Conservation (phyloP, 2,797 vertebrate genomes). For the Microctenopoma steveboyesi region DNA sequence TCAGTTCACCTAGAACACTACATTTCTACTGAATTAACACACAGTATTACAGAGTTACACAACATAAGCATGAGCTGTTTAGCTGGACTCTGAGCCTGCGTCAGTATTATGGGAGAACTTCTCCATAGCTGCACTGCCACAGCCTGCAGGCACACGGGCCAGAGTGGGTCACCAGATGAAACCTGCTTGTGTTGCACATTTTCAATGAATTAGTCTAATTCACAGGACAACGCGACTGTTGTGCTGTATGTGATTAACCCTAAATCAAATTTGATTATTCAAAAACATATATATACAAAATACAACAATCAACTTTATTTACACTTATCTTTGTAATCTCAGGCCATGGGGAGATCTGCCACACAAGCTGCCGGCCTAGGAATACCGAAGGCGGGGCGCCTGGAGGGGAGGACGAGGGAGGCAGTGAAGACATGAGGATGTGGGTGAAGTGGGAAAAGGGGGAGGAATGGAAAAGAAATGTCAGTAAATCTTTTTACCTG, state of each 20-base stretch:
- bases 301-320: slow-evolving; percentile 22
- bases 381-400: slow-evolving; percentile 81
- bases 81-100: neutral
- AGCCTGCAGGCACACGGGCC: slow-evolving; percentile 3
- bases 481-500: neutral
- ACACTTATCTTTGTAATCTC: slow-evolving; percentile 12
- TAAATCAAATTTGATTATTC: neutral
- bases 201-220: slow-evolving; percentile 2
- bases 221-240: neutral
- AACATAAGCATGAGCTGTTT: neutral
- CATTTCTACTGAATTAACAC: neutral
- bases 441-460: slow-evolving; percentile 1
- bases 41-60: neutral
- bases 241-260: no score
- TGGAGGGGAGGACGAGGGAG: slow-evolving; percentile 59
- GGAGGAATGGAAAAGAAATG: neutral
- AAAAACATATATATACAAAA: neutral
- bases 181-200: slow-evolving; percentile 8
- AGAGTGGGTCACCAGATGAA: slow-evolving; percentile 3
- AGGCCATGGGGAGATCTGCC: slow-evolving; percentile 38
- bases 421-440: neutral
- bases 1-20: neutral
- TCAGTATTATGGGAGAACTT: neutral
- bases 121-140: neutral
- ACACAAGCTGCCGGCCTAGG: slow-evolving; percentile 80